phyloP scores from a whole-genome alignment of 2,888 invertebrate genomes.

The Neocrepidodera transversa region DNA sequence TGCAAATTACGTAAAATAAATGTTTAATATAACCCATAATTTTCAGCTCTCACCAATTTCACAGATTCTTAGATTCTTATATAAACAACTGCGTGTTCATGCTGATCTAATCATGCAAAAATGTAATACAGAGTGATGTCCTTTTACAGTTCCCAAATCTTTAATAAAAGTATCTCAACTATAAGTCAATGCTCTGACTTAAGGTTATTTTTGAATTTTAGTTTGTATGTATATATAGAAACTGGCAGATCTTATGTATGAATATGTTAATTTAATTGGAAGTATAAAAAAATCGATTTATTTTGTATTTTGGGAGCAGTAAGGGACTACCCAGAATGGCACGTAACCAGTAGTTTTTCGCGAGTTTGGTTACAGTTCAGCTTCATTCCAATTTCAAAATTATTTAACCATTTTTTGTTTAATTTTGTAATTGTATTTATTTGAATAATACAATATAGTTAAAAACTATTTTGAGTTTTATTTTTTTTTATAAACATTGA shows the following conservation, averaged over 20 bases:
- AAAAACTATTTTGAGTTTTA: not conserved
- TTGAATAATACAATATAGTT: slow-evolving; percentile 38
- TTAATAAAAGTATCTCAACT: not conserved
- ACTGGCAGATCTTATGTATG: not conserved
- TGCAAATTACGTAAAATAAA: not conserved
- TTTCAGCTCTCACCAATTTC: not conserved
- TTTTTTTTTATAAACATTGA: too few relatives aligned
- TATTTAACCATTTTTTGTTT: slow-evolving; percentile 37
- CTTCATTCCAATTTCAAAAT: slow-evolving; percentile 45
- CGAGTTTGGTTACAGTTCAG: slow-evolving; percentile 20
- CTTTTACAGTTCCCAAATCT: not conserved
- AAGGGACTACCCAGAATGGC: not conserved
- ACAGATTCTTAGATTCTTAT: not conserved
- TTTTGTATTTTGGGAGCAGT: not conserved
- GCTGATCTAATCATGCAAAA: not conserved
- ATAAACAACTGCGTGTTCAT: not conserved
- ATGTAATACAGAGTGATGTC: not conserved
- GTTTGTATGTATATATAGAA: too few relatives aligned
- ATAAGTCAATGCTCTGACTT: not conserved
- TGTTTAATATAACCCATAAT: not conserved
- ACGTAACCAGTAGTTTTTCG: not conserved
- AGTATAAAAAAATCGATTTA: not conserved
- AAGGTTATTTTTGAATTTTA: not conserved
- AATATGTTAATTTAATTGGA: too few relatives aligned
- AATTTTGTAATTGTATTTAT: slow-evolving; percentile 43